Conservation (phyloP, 2,888 invertebrate genomes). For the Muschampia staudingeri region DNA sequence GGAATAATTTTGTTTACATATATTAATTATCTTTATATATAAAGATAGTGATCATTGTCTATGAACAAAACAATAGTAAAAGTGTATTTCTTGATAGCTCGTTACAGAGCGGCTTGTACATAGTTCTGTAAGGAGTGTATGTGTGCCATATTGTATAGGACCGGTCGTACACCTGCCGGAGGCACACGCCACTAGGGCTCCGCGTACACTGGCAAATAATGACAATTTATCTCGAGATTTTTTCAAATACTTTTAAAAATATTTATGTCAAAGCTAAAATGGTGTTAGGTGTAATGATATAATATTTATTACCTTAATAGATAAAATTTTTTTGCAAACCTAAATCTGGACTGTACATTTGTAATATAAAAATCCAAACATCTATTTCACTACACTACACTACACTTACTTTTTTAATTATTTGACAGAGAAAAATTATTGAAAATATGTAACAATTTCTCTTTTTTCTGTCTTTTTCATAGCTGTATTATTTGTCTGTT, state of each 20-base stretch:
- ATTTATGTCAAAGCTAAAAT: too few relatives aligned
- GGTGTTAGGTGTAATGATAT: too few relatives aligned
- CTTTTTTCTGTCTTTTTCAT: too few relatives aligned
- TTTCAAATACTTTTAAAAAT: neutral
- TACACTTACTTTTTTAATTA: too few relatives aligned
- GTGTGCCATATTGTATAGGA: slow-evolving; percentile 69
- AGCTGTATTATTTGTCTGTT: too few relatives aligned
- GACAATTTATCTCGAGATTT: neutral
- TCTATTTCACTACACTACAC: too few relatives aligned
- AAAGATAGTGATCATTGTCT: slow-evolving; percentile 4
- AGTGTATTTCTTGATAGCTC: slow-evolving; percentile 45
- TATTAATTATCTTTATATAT: neutral
- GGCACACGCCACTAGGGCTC: slow-evolving; percentile 78
- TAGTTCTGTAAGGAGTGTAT: slow-evolving; percentile 54
- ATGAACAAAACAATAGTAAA: slow-evolving; percentile 36
- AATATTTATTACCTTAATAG: too few relatives aligned
- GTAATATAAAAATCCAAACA: too few relatives aligned
- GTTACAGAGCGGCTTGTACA: slow-evolving; percentile 54
- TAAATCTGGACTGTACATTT: too few relatives aligned
- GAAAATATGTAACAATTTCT: too few relatives aligned
- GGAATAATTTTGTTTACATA: neutral
- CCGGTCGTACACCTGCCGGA: slow-evolving; percentile 86
- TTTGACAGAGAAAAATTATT: too few relatives aligned
- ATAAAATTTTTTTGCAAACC: too few relatives aligned
- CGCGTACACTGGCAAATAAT: slow-evolving; percentile 71